Evolutionary conservation across 2,888 invertebrate genomes (phyloP), one percentile per base, ranked within the genome.

Genomic region (Stenichneumon culpator): DNA sequence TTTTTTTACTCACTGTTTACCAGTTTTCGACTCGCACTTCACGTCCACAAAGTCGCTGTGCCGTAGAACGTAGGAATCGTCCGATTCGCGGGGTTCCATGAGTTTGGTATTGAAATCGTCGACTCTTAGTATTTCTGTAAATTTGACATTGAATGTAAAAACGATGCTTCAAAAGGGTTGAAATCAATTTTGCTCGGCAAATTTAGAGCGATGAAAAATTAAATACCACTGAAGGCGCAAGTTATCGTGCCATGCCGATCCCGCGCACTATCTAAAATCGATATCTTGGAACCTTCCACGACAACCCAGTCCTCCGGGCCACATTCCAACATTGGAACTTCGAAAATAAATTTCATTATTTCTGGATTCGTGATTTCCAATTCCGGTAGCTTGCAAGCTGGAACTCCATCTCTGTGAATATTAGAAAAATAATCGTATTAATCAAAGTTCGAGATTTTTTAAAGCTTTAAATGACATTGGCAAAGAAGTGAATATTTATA

Each of bases 221-320:
- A n/a, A 50, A 9, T 86, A 93, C 93, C 93, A 78, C 88, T 92
- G 54, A 93, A 91, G 32, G 89, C 89, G 81, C 93, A 93, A 52
- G 89, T 93, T 87, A 95, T 93, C 19, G 91, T 90, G 39, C 94
- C 95, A 89, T 93, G 92, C 44, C 89, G 92, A 19, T 88, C 89
- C 82, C 93, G 95, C 0, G 95, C 95, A 79, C 93, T 93, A 6
- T 94, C 93, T 60, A 95, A 95, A 80, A 96, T 95, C 72, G 92
- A 93, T 84, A 96, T 95, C 86, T 91, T 94, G 0, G 94, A 94
- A 47, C 94, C 94, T 91, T 95, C 89, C 25, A 93, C 97, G 89
- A 95, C 95, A 1, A 98, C 97, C 98, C 98, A 98, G 92, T 98
- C 97, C 85, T 93, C 95, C 90, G 91, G 94, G 14, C 95, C 95